Evolutionary conservation across 2,113 vertebrate species (phyloP), one percentile per base, ranked within the genome.

Genomic region (Danionella cerebrum): DNA sequence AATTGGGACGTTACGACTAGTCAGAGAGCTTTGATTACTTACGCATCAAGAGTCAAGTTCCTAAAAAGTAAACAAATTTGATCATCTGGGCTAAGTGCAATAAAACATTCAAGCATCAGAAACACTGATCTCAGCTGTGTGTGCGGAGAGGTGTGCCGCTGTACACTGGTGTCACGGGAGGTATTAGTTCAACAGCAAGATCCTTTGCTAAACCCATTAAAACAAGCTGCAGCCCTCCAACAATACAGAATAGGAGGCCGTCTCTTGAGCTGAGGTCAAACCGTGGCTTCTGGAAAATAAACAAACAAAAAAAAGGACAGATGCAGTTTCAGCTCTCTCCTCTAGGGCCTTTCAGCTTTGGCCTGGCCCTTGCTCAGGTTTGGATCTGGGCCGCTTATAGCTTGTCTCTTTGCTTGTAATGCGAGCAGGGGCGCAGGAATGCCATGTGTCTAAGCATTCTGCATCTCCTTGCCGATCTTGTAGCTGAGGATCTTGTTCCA

Each of bases 401-500:
- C 36, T 67, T 27, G 29, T 62, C 31, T 65, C 67, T 67, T 67
- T 67, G 63, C 67, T 65, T 70, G 75, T 66, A 38, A 66, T 31
- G 42, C 18, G 36, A 73, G 75, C 70, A 70, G 74, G 14, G 65
- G 29, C 31, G 24, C 24, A 53, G 62, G 54, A 67, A 70, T 67
- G 72, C 51, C 16, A 27, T 57, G 41, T 63, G 33, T 64, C 77
- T 92, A 97, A 82, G 91, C 88, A 2, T 90, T 93, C 78, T 97
- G 93, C 92, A 96, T 96, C 80, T 98, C 95, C 77, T 97, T 97
- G 84, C 95, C 95, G 44, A 98, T 97, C 89, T 96, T 97, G 90
- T 98, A 98, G 85, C 93, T 97, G 80, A 97, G 93, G 85, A 98
- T 96, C 87, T 97, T 98, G 92, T 94, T 97, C 95, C 95, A 98